Percentiles rank a stretch among this genome's conserved stretches.
Evolutionary conservation across 2,888 invertebrate species (phyloP).

Genomic region (Anodontia alba): DNA sequence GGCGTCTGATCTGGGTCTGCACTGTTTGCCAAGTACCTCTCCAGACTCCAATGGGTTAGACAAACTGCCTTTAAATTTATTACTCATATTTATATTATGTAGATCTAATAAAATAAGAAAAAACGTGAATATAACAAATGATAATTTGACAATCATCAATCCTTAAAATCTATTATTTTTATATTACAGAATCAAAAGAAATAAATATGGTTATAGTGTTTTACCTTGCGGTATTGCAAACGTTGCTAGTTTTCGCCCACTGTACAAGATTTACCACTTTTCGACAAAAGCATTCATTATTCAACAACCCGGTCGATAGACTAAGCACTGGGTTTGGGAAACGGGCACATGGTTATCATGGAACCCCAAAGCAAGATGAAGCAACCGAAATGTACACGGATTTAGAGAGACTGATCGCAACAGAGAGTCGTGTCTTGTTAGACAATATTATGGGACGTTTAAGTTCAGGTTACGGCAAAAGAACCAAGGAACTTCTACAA

Average conservation of each 20-base stretch:
- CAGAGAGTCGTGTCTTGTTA: background rate
- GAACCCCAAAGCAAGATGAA: background rate
- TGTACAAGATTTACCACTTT: background rate
- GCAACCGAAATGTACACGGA: background rate
- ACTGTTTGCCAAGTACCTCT: too few relatives aligned
- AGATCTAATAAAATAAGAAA: too few relatives aligned
- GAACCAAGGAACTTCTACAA: background rate
- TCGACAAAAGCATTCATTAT: background rate
- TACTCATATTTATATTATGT: too few relatives aligned
- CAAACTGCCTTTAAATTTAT: too few relatives aligned
- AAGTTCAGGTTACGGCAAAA: background rate
- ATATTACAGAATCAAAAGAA: too few relatives aligned
- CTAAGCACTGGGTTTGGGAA: background rate
- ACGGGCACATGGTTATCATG: background rate
- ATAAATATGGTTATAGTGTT: background rate
- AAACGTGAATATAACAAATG: too few relatives aligned
- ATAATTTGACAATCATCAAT: too few relatives aligned
- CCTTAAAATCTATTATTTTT: too few relatives aligned
- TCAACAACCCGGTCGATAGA: background rate
- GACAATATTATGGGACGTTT: background rate
- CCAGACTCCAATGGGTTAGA: too few relatives aligned
- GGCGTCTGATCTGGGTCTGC: too few relatives aligned
- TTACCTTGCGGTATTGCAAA: background rate
- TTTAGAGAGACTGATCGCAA: background rate
- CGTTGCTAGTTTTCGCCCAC: background rate